These are phyloP conservation scores for Epinotia bilunana DNA, from an alignment of 2,888 invertebrate genomes.

Conservation along the genomic window DNA sequence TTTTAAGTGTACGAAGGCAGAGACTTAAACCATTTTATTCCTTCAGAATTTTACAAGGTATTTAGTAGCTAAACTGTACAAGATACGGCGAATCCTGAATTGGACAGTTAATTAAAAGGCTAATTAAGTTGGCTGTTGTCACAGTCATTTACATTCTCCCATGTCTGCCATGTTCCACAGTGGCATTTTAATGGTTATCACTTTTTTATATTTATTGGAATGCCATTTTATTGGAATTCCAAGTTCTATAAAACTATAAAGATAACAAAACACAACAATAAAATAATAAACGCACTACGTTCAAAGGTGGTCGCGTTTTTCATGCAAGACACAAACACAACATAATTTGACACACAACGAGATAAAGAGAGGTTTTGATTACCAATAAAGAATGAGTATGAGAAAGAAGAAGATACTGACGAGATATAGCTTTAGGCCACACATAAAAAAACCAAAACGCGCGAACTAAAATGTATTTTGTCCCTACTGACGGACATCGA, in stretches of 20 bases:
- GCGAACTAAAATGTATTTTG: too few species aligned
- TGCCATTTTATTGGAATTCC: not conserved
- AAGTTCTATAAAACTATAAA: not conserved
- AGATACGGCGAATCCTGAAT: slow-evolving; percentile 6
- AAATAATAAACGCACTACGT: not conserved
- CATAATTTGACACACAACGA: too few species aligned
- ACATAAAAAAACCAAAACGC: too few species aligned
- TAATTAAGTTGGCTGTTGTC: slow-evolving; percentile 18
- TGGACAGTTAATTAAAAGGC: slow-evolving; percentile 17
- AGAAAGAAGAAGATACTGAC: too few species aligned
- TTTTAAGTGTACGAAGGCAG: not conserved
- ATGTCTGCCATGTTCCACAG: slow-evolving; percentile 5
- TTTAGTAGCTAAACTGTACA: slow-evolving; percentile 5
- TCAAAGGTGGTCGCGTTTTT: not conserved
- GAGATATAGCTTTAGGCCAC: too few species aligned
- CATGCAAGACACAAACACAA: not conserved
- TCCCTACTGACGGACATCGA: too few species aligned
- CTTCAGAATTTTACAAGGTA: not conserved
- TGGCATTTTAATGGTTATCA: slow-evolving; percentile 11
- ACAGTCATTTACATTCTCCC: slow-evolving; percentile 26
- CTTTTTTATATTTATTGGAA: slow-evolving; percentile 2
- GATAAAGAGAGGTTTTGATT: too few species aligned
- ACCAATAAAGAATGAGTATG: too few species aligned
- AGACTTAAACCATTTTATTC: not conserved
- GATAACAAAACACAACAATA: not conserved